These are phyloP conservation scores for Patagioenas fasciata DNA, from an alignment of 2,113 vertebrate species.

Conservation along the genomic window DNA sequence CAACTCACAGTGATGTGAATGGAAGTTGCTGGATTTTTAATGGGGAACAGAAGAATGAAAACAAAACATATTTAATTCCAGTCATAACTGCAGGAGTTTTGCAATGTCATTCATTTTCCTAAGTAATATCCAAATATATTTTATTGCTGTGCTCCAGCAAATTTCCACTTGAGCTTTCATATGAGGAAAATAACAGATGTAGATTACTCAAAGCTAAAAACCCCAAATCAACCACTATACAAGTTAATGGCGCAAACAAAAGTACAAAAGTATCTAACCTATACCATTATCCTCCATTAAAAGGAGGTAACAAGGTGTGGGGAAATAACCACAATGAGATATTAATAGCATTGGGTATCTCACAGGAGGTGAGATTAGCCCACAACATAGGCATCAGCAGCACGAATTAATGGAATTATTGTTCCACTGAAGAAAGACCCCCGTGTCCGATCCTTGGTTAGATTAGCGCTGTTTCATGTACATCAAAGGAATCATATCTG, in stretches of 20 bases:
- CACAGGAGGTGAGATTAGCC: not conserved
- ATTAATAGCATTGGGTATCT: not conserved
- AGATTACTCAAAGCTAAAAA: not conserved
- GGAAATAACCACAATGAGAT: not conserved
- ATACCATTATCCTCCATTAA: not conserved
- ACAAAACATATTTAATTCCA: slow-evolving; percentile 30
- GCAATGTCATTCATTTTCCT: slow-evolving; percentile 12
- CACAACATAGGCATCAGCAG: not conserved
- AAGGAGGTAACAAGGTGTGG: not conserved
- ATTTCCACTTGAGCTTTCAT: not conserved
- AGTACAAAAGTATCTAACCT: not conserved
- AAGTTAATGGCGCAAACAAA: not conserved
- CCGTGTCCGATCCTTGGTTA: not conserved
- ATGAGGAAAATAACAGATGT: not conserved
- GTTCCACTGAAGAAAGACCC: not conserved
- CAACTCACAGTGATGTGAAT: not conserved
- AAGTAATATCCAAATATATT: slow-evolving; percentile 20
- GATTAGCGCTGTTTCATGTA: not conserved
- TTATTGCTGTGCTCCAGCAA: not conserved
- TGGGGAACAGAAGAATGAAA: not conserved
- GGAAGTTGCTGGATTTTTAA: not conserved
- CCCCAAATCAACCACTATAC: not conserved
- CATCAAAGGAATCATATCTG: not conserved
- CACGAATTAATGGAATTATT: not conserved
- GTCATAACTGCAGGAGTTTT: slow-evolving; percentile 44